Evolutionary conservation across 2,113 vertebrate genomes (phyloP).

Genomic region (Dasyprocta punctata): DNA sequence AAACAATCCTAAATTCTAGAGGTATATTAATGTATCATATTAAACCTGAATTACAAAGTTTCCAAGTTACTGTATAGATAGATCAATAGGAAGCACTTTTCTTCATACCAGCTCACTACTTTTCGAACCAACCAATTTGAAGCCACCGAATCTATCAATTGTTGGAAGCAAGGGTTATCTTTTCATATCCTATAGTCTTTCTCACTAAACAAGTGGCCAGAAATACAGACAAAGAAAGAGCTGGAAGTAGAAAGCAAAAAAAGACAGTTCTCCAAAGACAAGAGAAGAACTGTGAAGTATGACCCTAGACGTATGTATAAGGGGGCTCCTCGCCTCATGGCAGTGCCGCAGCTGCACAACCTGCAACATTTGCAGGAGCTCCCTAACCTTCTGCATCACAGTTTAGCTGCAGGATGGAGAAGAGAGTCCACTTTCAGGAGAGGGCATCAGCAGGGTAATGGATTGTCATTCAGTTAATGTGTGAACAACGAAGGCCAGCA

Average conservation of each 20-base stretch:
- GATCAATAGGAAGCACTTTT: background rate
- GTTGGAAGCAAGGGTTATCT: background rate
- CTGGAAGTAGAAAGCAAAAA: background rate
- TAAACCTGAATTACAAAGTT: background rate
- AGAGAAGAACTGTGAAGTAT: background rate
- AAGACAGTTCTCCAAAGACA: background rate
- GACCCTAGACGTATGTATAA: background rate
- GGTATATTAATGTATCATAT: background rate
- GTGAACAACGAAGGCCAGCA: background rate
- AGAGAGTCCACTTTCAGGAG: background rate
- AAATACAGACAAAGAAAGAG: background rate
- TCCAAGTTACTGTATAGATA: slow-evolving; percentile 20
- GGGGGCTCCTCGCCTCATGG: background rate
- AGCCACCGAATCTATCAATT: background rate
- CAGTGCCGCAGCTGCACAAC: background rate
- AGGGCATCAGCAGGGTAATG: background rate
- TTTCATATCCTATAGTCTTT: background rate
- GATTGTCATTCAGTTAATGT: background rate
- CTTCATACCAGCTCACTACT: background rate
- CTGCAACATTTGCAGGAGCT: background rate
- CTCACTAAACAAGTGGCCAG: background rate
- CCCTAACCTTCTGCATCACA: too few species aligned
- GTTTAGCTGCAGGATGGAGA: background rate
- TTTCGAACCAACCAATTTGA: background rate
- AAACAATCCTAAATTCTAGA: background rate